Base-by-base conservation (phyloP, 2,113 vertebrate species). In the Gobio gobio region DNA sequence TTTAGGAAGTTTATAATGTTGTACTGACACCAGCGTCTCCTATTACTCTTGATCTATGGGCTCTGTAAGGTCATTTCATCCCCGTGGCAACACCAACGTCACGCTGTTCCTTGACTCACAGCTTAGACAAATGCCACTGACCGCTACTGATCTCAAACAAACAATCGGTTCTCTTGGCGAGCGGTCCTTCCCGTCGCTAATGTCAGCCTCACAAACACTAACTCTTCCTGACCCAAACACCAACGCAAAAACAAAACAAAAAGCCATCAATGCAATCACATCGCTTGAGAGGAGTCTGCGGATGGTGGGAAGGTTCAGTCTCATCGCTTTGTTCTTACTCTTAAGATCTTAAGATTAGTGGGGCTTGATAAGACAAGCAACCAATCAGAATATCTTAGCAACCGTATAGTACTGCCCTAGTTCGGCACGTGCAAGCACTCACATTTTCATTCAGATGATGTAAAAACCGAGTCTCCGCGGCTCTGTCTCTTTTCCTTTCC, bases 31-130 rank as follows among this genome's bases (percentile, higher is more conserved):
- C 58, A 56, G 68, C 54, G 36, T 86, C 83, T 84, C 82, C 78
- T 75, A 83, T 86, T 86, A 83, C 79, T 20, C 56, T 78, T 87
- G 83, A 86, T 83, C 73, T 85, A 82, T 40, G 14, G 86, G 88
- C 89, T 90, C 86, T 88, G 89, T 92, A 93, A 93, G 92, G 93
- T 92, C 90, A 93, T 72, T 79, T 88, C 79, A 78, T 93, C 90
- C 92, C 92, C 89, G 84, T 91, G 90, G 91, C 93, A 94, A 93
- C 90, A 84, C 56, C 63, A 68, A 91, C 89, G 87, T 92, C 92
- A 92, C 73, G 54, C 74, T 58, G 88, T 78, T 89, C 83, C 86
- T 81, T 86, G 79, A 81, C 64, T 82, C 24, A 84, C 86, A 86
- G 84, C 87, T 83, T 87, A 76, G 85, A 89, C 87, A 93, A 93